Base-by-base conservation (phyloP, 2,797 vertebrate species). In the Peromyscus attwateri region DNA sequence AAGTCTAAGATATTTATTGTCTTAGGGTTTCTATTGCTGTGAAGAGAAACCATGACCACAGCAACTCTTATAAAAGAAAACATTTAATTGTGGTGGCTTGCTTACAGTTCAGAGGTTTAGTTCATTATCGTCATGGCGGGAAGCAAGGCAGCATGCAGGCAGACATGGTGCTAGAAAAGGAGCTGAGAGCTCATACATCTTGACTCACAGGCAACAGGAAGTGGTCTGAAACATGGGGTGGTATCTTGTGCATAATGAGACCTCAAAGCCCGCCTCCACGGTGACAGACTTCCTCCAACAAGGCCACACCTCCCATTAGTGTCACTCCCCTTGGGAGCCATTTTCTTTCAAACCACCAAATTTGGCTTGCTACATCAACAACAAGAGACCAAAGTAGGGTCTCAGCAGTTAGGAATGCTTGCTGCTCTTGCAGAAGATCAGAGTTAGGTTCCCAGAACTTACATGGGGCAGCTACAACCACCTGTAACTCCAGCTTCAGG, bases 351-450 rank as follows among this genome's bases (percentile, higher is more conserved):
- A 68, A 27, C 37, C 11, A 75, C 40, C 23, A 43, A 25, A 75
- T 75, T 64, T 90, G 80, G 64, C 52, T 88, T 34, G 85, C 55
- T 21, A 70, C 16, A 81, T 92, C 76, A 90, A 89, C 31, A 73
- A 90, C 49, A 83, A 92, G 21, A 73, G 37, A 40, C 14, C 40
- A 57, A 73, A 31, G 37, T 40, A 40, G 46, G 31, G 66, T 27
- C 66, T 70, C 21, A 17, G 34, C 25, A 68, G 64, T 25, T 17
- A 37, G 64, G 34, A 87, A 52, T 87, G 46, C 23, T 52, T 55
- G 66, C 46, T 87, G 46, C 23, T 52, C 66, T 52, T 27, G 21
- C 8, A 16, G 27, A 64, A 66, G 68, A 29, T 55, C 34, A 87
- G 49, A 55, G 13, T 57, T 40, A 11, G n/a, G 52, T 19, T 40